Conservation (phyloP, 2,888 invertebrate genomes). For the Pecten maximus region DNA sequence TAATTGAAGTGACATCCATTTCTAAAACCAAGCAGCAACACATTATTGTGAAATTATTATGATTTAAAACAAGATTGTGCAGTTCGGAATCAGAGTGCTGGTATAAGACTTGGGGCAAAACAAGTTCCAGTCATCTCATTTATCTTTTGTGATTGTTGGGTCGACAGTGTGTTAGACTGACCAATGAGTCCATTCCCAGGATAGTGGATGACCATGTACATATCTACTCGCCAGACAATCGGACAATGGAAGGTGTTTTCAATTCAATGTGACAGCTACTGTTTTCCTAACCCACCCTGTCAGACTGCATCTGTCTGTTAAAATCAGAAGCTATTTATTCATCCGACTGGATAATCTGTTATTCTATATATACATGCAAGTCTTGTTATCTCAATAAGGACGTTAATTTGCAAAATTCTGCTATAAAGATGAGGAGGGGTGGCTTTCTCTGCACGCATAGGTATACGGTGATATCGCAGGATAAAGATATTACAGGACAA, state of each 20-base stretch:
- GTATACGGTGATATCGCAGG: no score
- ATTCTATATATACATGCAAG: no score
- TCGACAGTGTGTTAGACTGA: not conserved
- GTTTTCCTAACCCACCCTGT: not conserved
- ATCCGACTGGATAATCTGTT: not conserved
- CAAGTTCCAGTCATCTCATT: not conserved
- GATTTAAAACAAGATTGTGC: no score
- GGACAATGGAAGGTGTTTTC: not conserved
- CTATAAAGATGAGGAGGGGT: no score
- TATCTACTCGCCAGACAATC: not conserved
- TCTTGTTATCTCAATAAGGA: no score
- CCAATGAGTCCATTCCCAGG: slow-evolving; percentile 9
- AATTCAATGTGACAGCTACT: not conserved
- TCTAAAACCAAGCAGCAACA: no score
- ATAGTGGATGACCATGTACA: not conserved
- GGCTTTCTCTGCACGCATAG: no score
- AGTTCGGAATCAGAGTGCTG: no score
- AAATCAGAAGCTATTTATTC: not conserved
- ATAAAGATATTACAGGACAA: not conserved
- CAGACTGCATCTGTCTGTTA: not conserved
- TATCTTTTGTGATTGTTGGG: not conserved
- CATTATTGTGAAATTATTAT: no score
- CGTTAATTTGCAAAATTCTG: no score
- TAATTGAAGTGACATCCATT: no score
- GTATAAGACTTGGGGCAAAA: no score